Percentiles rank a stretch among this genome's conserved stretches.
Evolutionary conservation across 2,888 invertebrate genomes (phyloP).

Genomic region (Pseudococcus viburni): DNA sequence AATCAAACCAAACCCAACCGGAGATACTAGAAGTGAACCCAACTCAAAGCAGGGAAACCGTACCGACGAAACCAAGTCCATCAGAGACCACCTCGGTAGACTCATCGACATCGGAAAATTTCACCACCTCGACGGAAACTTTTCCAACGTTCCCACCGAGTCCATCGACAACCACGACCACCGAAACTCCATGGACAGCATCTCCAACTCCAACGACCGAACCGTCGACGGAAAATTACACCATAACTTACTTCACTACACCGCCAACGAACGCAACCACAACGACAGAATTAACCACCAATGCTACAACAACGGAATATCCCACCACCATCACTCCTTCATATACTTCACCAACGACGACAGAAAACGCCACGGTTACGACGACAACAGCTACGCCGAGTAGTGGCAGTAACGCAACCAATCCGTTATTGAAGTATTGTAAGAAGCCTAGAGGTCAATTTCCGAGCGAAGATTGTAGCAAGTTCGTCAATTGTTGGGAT

Average conservation of each 20-base stretch:
- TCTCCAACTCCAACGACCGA: constrained; percentile 60
- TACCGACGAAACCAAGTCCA: constrained; percentile 30
- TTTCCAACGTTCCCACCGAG: constrained; percentile 9
- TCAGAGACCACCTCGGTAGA: neutral
- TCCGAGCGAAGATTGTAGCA: constrained; percentile 76
- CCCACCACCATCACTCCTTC: constrained; percentile 65
- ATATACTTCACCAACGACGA: constrained; percentile 20
- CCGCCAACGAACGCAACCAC: constrained; percentile 34
- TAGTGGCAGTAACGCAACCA: constrained; percentile 54
- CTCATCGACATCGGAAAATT: constrained; percentile 60
- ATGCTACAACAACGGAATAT: constrained; percentile 55
- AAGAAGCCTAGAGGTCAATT: constrained; percentile 76
- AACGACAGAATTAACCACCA: constrained; percentile 19
- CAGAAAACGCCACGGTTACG: constrained; percentile 18
- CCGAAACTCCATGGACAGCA: constrained; percentile 55
- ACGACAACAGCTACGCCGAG: constrained; percentile 46
- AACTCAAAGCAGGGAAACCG: constrained; percentile 52
- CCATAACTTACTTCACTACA: constrained; percentile 30
- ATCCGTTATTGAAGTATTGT: constrained; percentile 67
- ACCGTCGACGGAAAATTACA: constrained; percentile 64
- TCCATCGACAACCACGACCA: constrained; percentile 20
- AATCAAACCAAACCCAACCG: constrained; percentile 58
- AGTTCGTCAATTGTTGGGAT: constrained; percentile 82
- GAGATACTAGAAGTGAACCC: constrained; percentile 28
- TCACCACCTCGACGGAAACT: constrained; percentile 58